Base-by-base conservation (phyloP, 2,797 vertebrate genomes). In the Tinamus major region DNA sequence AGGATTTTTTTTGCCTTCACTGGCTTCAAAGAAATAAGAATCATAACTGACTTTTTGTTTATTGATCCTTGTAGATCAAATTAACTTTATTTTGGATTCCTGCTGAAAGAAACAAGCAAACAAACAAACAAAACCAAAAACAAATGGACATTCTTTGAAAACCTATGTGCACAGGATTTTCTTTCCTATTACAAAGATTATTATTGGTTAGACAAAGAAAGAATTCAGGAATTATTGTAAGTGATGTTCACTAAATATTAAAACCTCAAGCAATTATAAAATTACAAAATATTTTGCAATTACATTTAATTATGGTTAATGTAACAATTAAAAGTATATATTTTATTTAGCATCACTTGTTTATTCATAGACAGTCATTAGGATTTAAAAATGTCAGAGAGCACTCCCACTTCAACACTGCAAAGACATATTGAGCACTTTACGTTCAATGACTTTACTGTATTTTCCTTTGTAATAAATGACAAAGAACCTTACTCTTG, bases 41-140 rank as follows among this genome's bases (percentile, higher is more conserved):
- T 98, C 97, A 97, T 97, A 96, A 94, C 92, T 97, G 94, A 96
- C 97, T 97, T 97, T 96, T 93, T 49, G 26, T 26, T 97, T 96
- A 96, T 97, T 98, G 97, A 98, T 98, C 97, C 95, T 49, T 8
- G 94, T 95, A 98, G 96, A 97, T 98, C 97, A 97, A 97, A 98
- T 98, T 98, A 98, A 97, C 97, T 97, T 97, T 98, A 97, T 97
- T 98, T 98, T 97, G 96, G 97, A 97, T 98, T 98, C 95, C 94
- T 96, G 82, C 79, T 90, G 95, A 98, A 98, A 97, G 97, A 97
- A 97, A 95, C 23, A 24, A 49, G 12, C 23, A 49, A 49, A 49
- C 11, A 49, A 48, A 23, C 20, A 21, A 49, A 49, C 48, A 49
- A 49, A 49, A 24, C 11, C 48, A 49, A 49, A 97, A 97, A 95